Evolutionary conservation across 2,797 vertebrate genomes (phyloP).

Genomic region (Onychomys torridus): DNA sequence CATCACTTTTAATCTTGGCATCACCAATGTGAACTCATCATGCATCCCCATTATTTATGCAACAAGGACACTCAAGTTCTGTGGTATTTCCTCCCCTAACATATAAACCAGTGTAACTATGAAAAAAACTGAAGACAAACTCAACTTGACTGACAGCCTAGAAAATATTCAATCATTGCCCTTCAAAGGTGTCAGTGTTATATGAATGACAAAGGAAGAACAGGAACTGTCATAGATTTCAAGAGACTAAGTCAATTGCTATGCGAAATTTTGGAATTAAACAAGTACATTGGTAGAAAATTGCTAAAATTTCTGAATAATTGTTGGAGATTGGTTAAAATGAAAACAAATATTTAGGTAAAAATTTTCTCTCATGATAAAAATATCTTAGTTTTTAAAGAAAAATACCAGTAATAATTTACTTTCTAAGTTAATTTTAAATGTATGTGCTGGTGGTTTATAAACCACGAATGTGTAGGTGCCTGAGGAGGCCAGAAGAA

Average conservation of each 20-base stretch:
- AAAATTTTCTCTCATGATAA: not conserved
- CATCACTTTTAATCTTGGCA: not conserved
- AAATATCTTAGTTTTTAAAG: not conserved
- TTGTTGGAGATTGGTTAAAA: not conserved
- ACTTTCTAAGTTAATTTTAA: not conserved
- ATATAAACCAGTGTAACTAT: not conserved
- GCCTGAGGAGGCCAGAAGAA: not conserved
- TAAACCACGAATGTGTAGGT: not conserved
- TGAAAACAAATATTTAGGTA: not conserved
- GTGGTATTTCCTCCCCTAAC: not conserved
- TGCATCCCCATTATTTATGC: not conserved
- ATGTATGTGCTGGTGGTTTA: not conserved
- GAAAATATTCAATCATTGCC: not conserved
- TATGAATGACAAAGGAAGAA: not conserved
- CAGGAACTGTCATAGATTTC: not conserved
- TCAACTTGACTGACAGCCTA: not conserved
- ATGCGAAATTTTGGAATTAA: not conserved
- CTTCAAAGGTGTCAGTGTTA: not conserved
- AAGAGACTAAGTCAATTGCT: not conserved
- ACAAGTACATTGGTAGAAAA: not conserved
- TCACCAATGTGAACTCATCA: not conserved
- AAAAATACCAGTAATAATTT: not conserved
- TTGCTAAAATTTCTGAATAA: not conserved
- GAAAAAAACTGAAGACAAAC: constrained; percentile 1
- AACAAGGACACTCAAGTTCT: not conserved